Evolutionary conservation across 2,113 vertebrate species (phyloP), one percentile per base, ranked within the genome.

Genomic region (Puma concolor): DNA sequence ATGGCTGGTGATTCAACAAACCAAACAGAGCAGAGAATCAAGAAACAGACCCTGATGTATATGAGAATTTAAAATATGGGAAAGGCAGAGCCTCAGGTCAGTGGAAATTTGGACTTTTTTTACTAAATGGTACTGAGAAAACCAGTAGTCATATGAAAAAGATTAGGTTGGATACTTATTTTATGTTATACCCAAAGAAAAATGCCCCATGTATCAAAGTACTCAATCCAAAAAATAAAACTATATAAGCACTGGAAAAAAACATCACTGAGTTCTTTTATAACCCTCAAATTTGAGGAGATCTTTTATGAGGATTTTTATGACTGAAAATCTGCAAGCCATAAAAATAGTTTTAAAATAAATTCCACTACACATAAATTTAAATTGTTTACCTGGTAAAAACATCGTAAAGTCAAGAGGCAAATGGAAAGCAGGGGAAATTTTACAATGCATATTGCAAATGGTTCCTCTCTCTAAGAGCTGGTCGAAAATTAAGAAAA

Each of bases 281-380:
- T 25, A 84, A 82, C 38, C 38, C 2, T 69, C 60, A 76, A 63
- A 80, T 17, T 10, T 72, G 66, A 52, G 54, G 13, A 36, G 23
- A n/a, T 38, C 71, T 96, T 94, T 80, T 27, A 77, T 80, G 64
- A 83, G 21, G 57, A 60, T 60, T 33, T 33, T 27, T 77, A 66
- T 64, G 54, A 93, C 36, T 96, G 19, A 91, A 95, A 96, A 91
- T 48, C 48, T 33, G 50, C 19, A 95, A 82, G 17, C 63, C 63
- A 88, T 80, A 80, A 95, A 82, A 83, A 89, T 44, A 31, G 54
- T 41, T 92, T 89, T 54, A 7, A 69, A 94, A 84, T 29, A 72
- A 95, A 79, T 77, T 82, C 16, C n/a, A 76, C 41, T 54, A 27
- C 19, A 95, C 3, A 67, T 72, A 94, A 63, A 92, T 63, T 91